phyloP scores from a whole-genome alignment of 2,888 invertebrate genomes.

The Trypoxylon attenuatum region DNA sequence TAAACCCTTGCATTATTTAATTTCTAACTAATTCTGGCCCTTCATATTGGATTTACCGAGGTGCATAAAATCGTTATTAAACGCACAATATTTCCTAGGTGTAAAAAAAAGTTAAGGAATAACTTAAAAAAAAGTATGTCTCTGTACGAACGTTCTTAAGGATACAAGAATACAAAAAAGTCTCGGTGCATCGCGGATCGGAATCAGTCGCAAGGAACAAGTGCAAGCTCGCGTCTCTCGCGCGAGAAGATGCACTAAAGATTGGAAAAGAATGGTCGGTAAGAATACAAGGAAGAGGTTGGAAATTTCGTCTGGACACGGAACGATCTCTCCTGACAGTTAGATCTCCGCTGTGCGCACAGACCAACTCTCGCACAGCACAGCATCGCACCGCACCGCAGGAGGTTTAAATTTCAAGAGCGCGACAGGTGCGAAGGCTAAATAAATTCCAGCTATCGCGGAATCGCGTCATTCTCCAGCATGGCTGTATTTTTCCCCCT shows the following conservation, averaged over 20 bases:
- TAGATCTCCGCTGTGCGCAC: background rate
- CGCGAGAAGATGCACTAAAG: background rate
- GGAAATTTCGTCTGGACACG: background rate
- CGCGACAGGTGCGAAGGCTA: slow-evolving; percentile 53
- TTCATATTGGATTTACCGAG: too few species aligned
- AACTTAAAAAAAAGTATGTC: too few species aligned
- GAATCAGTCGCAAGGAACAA: too few species aligned
- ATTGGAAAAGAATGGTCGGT: background rate
- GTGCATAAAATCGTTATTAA: too few species aligned
- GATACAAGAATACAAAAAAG: too few species aligned
- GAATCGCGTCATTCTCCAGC: slow-evolving; percentile 47
- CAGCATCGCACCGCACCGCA: slow-evolving; percentile 9
- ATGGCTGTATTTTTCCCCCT: slow-evolving; percentile 5
- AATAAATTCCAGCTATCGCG: slow-evolving; percentile 62
- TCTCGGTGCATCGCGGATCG: too few species aligned
- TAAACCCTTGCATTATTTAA: too few species aligned
- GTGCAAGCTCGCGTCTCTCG: slow-evolving; percentile 9
- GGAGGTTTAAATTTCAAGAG: slow-evolving; percentile 46
- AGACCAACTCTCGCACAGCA: too few species aligned
- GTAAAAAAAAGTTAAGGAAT: too few species aligned
- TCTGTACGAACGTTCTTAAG: too few species aligned
- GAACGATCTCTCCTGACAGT: background rate
- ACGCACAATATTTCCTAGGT: too few species aligned
- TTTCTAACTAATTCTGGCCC: too few species aligned
- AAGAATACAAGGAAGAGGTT: background rate